phyloP scores from a whole-genome alignment of 2,888 invertebrate genomes.

The Punctoribates punctum region DNA sequence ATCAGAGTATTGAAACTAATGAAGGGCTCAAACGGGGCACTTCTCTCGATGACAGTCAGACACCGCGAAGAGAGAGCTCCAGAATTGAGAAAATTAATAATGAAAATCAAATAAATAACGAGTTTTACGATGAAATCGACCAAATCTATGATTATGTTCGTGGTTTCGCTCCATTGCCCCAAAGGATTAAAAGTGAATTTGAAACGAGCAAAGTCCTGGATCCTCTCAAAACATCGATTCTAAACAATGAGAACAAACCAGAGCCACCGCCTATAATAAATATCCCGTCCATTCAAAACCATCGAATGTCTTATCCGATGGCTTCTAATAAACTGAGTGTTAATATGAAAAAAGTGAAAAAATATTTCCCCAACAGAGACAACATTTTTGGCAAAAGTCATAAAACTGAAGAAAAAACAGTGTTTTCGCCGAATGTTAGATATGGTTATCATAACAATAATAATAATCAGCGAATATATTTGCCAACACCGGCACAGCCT shows the following conservation, averaged over 20 bases:
- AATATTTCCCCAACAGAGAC: constrained; percentile 9
- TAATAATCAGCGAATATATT: not conserved
- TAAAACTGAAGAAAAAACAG: constrained; percentile 2
- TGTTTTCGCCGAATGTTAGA: constrained; percentile 8
- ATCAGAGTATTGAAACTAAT: constrained; percentile 55
- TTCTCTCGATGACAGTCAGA: constrained; percentile 38
- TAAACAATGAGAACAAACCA: constrained; percentile 60
- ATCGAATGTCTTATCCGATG: constrained; percentile 35
- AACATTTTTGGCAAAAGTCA: not conserved
- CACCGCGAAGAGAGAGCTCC: too few species aligned
- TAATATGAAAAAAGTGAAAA: constrained; percentile 29
- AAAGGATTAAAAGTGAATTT: constrained; percentile 52
- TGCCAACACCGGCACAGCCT: not conserved
- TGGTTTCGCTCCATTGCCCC: constrained; percentile 84
- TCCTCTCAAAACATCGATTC: constrained; percentile 50
- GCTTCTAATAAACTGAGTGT: constrained; percentile 42
- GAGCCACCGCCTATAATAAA: constrained; percentile 89
- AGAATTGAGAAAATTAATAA: constrained; percentile 47
- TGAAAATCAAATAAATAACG: constrained; percentile 42
- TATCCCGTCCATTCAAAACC: constrained; percentile 61
- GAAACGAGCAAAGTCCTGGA: constrained; percentile 30
- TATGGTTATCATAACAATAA: not conserved
- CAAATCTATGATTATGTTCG: constrained; percentile 94
- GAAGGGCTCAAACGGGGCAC: constrained; percentile 18
- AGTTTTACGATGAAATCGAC: constrained; percentile 81